Base-by-base conservation (phyloP, 2,888 invertebrate genomes). In the Cephus nigrinus region DNA sequence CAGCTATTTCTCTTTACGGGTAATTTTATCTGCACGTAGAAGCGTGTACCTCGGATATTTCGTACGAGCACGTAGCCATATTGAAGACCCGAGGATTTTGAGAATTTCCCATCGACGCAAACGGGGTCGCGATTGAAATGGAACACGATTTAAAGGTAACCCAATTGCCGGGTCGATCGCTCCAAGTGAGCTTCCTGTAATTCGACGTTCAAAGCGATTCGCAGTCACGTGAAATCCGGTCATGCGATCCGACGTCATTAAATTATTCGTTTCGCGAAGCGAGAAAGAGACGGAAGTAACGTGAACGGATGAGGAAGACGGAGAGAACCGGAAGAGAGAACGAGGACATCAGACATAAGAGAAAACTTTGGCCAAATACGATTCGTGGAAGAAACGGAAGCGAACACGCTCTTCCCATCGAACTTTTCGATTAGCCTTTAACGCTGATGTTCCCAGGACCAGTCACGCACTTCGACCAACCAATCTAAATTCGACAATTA, bases 141-240 rank as follows among this genome's bases (percentile, higher is more conserved):
- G 40, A 55, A 55, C 40, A 55, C 40, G 40, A 55, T 55, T 55
- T 55, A 55, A 55, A 55, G 40, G 40, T 55, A 55, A 55, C 40
- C 40, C 40, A 55, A 55, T 71, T 71, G 71, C 11, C 71, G 71
- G 71, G 32, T 32, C 71, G 71, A 71, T 71, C 32, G 71, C 31
- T 71, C 71, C 71, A 71, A 71, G 71, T 71, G 71, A 31, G 32
- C 32, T 85, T 82, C 79, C 78, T 80, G 79, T 85, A 85, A 85
- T 85, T 85, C 82, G 85, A 85, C 84, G 84, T 83, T 83, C 82
- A 83, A 85, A 85, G 80, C 83, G 84, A 80, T 83, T 84, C 79
- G 80, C 81, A 85, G 85, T 84, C 84, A 83, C 40, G 84, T 82
- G 84, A 81, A 85, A 82, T 82, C 74, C 81, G 82, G 84, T 83